These are phyloP conservation scores for Sinosuthora webbiana DNA, from an alignment of 2,113 vertebrate genomes.

Conservation along the genomic window DNA sequence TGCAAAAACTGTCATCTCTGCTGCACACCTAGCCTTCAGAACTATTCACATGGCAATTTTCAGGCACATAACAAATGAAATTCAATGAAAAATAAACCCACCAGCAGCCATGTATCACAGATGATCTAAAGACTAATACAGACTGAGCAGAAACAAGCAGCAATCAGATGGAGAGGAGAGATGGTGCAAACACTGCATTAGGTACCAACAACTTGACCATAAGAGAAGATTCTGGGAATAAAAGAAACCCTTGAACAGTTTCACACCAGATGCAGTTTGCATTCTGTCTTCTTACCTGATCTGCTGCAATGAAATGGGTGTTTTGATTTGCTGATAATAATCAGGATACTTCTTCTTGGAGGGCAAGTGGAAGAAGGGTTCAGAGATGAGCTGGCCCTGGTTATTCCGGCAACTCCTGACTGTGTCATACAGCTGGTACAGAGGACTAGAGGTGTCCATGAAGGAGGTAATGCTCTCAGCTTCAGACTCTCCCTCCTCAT, in stretches of 20 bases:
- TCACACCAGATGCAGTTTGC: background rate
- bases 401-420: conserved; percentile 93
- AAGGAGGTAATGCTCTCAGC: conserved; percentile 93
- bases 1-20: background rate
- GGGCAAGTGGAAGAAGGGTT: conserved; percentile 95
- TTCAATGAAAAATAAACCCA: background rate
- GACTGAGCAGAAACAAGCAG: background rate
- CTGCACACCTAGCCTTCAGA: background rate
- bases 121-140: background rate
- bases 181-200: background rate
- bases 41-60: background rate
- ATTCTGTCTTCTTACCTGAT: conserved; percentile 84
- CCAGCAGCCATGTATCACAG: background rate
- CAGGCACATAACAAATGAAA: background rate
- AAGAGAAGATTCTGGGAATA: background rate
- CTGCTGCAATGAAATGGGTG: conserved; percentile 90
- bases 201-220: background rate
- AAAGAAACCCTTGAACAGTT: background rate
- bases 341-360: conserved; percentile 97
- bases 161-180: background rate
- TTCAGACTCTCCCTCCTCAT: conserved; percentile 94
- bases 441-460: conserved; percentile 92
- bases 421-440: conserved; percentile 95
- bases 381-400: conserved; percentile 94
- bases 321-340: conserved; percentile 95